Evolutionary conservation across 2,113 vertebrate species (phyloP), one percentile per base, ranked within the genome.

Genomic region (Lampris incognitus): DNA sequence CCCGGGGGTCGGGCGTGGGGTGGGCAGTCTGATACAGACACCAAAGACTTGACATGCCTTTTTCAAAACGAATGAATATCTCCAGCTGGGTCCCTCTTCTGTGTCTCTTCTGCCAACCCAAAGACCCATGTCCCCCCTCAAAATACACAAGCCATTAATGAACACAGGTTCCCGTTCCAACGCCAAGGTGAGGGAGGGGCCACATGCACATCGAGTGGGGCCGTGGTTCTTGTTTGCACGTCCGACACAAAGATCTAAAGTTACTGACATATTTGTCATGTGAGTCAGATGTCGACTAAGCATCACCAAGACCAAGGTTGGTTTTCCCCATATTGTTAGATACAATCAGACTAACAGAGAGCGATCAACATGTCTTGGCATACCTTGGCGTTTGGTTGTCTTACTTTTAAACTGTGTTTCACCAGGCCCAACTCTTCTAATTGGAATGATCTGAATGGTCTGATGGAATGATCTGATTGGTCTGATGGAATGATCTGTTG

Each of bases 131-230:
- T 66, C 73, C 74, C 73, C 24, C 69, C 37, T 85, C 49, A 44
- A 76, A 72, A 87, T 67, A 89, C 88, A 89, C 69, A 82, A 82
- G 70, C 79, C 79, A 74, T 88, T 79, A 85, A 83, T 87, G 85
- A 84, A 54, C 62, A 2, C 60, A 57, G 75, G 49, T 76, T 66
- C 79, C 49, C 64, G 42, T 82, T 74, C 85, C 83, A 78, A 59
- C 36, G 78, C 78, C 78, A 87, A 80, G 62, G 40, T 59, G 24
- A 24, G 24, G 54, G 72, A 85, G 81, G 78, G 55, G 37, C 56
- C 1, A 58, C 39, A 24, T 59, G 69, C 65, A 54, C 61, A 8
- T 80, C 82, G 74, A 51, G 72, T 60, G 62, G 60, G 74, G 63
- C 74, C 37, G 66, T 69, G 78, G 66, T 74, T 88, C 69, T 64